Base-by-base conservation (phyloP, 2,113 vertebrate genomes). In the Varanus salvator region DNA sequence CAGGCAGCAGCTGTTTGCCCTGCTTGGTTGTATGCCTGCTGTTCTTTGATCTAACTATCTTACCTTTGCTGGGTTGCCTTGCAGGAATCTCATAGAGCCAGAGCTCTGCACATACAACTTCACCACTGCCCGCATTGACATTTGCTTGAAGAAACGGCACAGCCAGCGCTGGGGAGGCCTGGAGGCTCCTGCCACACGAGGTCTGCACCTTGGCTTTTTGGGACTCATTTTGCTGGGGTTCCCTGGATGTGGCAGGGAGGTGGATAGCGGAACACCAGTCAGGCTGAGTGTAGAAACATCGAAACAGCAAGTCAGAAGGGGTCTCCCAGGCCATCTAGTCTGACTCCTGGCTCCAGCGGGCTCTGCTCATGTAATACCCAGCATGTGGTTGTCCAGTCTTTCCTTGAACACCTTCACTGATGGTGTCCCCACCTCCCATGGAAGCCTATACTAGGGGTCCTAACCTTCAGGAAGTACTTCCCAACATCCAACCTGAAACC, bases 131-230 rank as follows among this genome's bases (percentile, higher is more conserved):
- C 98, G 98, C 34, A 98, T 99, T 0, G 97, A 99, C 38, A 98
- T 99, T 94, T 98, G 97, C 88, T 96, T 99, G 93, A 98, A 98
- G 96, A 99, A 99, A 96, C 98, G 99, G 86, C 99, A 98, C 94
- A 99, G 98, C 96, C 99, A 99, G 96, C 98, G 98, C 91, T 99
- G 99, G 99, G 99, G 98, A 0, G 98, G 98, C 27, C 97, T 99
- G 92, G 98, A 99, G 94, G 99, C 99, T 90, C 98, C 98, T 0
- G 98, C 98, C 93, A 90, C 98, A 99, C 99, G 98, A 99, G 99
- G 99, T 99, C 98, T 99, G 98, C 97, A 97, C 96, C 98, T 95
- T 96, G 95, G 97, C 96, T 97, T 97, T 85, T 85, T 23, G 44
- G 76, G 57, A 72, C 17, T 76, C 31, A 21, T 38, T 97, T 95